A percentile compares a stretch with the other conserved stretches of the same genome.
Conservation (phyloP, 2,797 vertebrate species). For the Protosalanx chinensis region DNA sequence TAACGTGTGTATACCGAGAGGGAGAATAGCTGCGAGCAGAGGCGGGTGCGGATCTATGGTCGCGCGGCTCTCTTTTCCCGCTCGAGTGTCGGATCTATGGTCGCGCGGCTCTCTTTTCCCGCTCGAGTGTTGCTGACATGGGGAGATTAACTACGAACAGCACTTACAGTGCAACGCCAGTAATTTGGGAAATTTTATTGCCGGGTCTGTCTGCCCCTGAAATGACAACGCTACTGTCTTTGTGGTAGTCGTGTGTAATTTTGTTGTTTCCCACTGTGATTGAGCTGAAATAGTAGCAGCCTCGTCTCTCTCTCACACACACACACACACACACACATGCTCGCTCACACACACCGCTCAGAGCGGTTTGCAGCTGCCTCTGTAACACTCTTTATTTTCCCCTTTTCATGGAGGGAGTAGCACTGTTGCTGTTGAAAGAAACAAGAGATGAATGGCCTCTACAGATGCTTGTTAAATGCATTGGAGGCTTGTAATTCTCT, state of each 20-base stretch:
- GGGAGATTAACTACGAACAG: constrained; percentile 66
- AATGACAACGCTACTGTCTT: constrained; percentile 79
- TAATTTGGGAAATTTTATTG: constrained; percentile 81
- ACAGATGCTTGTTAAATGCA: constrained; percentile 10
- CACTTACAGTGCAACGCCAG: constrained; percentile 65
- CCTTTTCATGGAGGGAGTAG: constrained; percentile 48
- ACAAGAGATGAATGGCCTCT: constrained; percentile 6
- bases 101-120: not conserved
- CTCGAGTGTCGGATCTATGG: constrained; percentile 25
- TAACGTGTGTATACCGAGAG: constrained; percentile 9
- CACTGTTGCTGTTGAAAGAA: constrained; percentile 17
- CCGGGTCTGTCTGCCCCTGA: constrained; percentile 69
- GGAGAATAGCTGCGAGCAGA: constrained; percentile 6
- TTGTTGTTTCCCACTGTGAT: constrained; percentile 75
- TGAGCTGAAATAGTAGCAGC: constrained; percentile 68
- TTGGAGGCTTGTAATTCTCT: not conserved
- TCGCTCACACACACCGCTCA: constrained; percentile 23
- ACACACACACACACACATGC: not conserved
- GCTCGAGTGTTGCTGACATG: constrained; percentile 44
- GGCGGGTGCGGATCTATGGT: not conserved
- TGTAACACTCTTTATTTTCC: constrained; percentile 56
- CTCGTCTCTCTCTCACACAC: constrained; percentile 24
- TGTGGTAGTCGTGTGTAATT: constrained; percentile 73
- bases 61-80: not conserved
- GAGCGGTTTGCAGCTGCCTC: constrained; percentile 47